Evolutionary conservation across 2,888 invertebrate genomes (phyloP).

Genomic region (Cheiracanthium punctorium): DNA sequence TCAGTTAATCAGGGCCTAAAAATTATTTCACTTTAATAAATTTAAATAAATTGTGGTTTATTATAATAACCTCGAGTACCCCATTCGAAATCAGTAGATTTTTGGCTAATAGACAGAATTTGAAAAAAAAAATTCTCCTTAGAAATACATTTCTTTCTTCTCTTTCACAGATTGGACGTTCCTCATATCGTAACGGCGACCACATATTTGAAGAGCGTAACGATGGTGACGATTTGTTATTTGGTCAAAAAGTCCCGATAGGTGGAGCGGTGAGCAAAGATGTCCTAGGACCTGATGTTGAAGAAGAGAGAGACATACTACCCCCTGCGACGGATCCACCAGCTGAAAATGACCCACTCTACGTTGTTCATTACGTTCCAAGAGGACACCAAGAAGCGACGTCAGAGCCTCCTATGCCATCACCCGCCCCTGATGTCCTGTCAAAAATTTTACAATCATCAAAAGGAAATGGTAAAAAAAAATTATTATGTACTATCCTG

Average conservation of each 20-base stretch:
- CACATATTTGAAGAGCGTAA: slow-evolving; percentile 48
- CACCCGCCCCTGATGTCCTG: slow-evolving; percentile 30
- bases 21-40: no score
- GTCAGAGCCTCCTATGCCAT: slow-evolving; percentile 2
- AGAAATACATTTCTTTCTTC: no score
- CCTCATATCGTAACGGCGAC: slow-evolving; percentile 8
- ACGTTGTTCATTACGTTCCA: slow-evolving; percentile 64
- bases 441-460: slow-evolving; percentile 42
- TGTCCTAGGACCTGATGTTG: slow-evolving; percentile 31
- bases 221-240: slow-evolving; percentile 30
- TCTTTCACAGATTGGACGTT: slow-evolving; percentile 16
- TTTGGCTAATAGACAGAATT: no score
- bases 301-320: slow-evolving; percentile 26
- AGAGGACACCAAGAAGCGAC: slow-evolving; percentile 24
- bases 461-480: slow-evolving; percentile 38
- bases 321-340: neutral
- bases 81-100: no score
- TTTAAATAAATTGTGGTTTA: no score
- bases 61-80: no score
- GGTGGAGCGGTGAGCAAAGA: slow-evolving; percentile 52
- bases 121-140: no score
- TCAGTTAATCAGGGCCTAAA: no score
- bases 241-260: slow-evolving; percentile 55
- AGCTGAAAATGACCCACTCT: slow-evolving; percentile 38
- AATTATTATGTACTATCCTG: no score